Conservation (phyloP, 2,888 invertebrate species). For the Griposia aprilina region DNA sequence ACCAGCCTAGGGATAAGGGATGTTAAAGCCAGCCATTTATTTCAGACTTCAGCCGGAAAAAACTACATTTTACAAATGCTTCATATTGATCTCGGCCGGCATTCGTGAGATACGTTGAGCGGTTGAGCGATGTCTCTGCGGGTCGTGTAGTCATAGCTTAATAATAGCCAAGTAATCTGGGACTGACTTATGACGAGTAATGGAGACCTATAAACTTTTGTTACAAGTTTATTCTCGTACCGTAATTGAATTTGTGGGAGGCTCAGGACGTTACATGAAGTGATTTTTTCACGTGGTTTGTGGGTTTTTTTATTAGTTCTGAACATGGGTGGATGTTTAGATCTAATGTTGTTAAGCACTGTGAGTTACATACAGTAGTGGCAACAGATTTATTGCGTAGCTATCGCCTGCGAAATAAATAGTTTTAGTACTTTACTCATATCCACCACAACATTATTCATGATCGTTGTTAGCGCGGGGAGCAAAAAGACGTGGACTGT, state of each 20-base stretch:
- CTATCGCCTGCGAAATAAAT: neutral
- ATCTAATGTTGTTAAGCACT: neutral
- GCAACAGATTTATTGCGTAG: neutral
- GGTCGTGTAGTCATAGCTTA: slow-evolving; percentile 3
- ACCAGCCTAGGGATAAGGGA: slow-evolving; percentile 22
- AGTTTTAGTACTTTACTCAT: too few species aligned
- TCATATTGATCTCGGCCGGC: slow-evolving; percentile 39
- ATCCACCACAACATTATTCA: too few species aligned
- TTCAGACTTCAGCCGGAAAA: slow-evolving; percentile 32
- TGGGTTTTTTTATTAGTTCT: slow-evolving; percentile 16
- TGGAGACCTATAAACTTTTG: slow-evolving; percentile 32
- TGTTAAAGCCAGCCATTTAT: slow-evolving; percentile 44
- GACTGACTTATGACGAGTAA: slow-evolving; percentile 29
- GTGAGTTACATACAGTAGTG: neutral
- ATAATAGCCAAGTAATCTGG: slow-evolving; percentile 35
- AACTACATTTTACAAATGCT: slow-evolving; percentile 57
- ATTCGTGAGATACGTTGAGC: slow-evolving; percentile 14
- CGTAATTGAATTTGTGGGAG: slow-evolving; percentile 45
- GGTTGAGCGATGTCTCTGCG: slow-evolving; percentile 19
- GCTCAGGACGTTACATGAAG: neutral
- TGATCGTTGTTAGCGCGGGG: too few species aligned
- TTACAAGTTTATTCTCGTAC: slow-evolving; percentile 42
- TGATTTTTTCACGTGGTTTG: slow-evolving; percentile 11
- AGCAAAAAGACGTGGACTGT: too few species aligned
- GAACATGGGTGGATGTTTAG: neutral